phyloP scores from a whole-genome alignment of 2,888 invertebrate species.

The Torymus aiolomorphi region DNA sequence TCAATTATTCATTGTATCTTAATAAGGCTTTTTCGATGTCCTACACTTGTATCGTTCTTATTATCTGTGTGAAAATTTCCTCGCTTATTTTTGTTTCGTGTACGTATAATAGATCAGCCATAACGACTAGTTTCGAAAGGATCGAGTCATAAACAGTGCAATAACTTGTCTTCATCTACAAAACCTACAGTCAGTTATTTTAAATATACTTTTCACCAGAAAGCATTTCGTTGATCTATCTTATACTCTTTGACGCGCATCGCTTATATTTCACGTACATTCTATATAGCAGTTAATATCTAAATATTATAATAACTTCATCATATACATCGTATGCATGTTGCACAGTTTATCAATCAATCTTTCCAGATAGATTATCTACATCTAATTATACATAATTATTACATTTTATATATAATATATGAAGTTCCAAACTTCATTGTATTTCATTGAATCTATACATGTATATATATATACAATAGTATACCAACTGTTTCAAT shows the following conservation, averaged over 20 bases:
- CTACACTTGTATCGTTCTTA: constrained; percentile 61
- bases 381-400: constrained; percentile 42
- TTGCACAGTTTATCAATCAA: constrained; percentile 45
- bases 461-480: constrained; percentile 48
- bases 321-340: constrained; percentile 8
- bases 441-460: constrained; percentile 27
- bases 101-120: constrained; percentile 59
- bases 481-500: constrained; percentile 34
- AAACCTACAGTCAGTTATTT: constrained; percentile 19
- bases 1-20: constrained; percentile 55
- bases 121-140: constrained; percentile 64
- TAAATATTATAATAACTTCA: constrained; percentile 35
- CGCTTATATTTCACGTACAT: constrained; percentile 7
- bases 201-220: constrained; percentile 3
- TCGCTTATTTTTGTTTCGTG: constrained; percentile 28
- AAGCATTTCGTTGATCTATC: not conserved
- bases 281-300: constrained; percentile 12
- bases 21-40: constrained; percentile 73
- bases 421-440: constrained; percentile 25
- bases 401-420: constrained; percentile 32
- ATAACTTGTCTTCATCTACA: constrained; percentile 25
- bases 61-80: constrained; percentile 33
- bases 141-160: constrained; percentile 50
- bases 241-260: constrained; percentile 6
- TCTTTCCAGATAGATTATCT: constrained; percentile 48